A percentile compares a stretch with the other conserved stretches of the same genome.
Evolutionary conservation across 2,888 invertebrate genomes (phyloP).

Genomic region (Habrosyne pyritoides): DNA sequence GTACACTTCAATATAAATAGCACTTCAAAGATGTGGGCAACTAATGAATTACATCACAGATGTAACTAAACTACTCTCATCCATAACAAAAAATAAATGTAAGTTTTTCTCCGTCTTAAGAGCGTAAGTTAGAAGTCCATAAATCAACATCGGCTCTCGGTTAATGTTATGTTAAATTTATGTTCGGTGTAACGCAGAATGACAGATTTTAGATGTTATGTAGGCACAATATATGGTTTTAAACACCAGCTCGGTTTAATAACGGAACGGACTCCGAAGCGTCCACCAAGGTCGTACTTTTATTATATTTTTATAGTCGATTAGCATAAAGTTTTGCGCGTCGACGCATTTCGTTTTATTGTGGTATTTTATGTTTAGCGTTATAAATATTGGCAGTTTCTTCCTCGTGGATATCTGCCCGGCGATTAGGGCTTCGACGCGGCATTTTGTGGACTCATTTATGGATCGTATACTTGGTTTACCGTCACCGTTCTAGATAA

Average conservation of each 20-base stretch:
- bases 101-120: slow-evolving; percentile 1
- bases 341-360: slow-evolving; percentile 66
- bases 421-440: slow-evolving; percentile 57
- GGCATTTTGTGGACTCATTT: slow-evolving; percentile 66
- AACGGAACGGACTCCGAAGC: slow-evolving; percentile 38
- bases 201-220: slow-evolving; percentile 22
- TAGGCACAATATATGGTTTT: slow-evolving; percentile 28
- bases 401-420: slow-evolving; percentile 55
- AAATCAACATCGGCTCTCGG: slow-evolving; percentile 28
- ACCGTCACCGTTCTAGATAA: slow-evolving; percentile 68
- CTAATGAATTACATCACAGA: not conserved
- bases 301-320: slow-evolving; percentile 65
- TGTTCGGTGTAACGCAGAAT: slow-evolving; percentile 14
- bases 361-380: slow-evolving; percentile 60
- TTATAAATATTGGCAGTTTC: slow-evolving; percentile 65
- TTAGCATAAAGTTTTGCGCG: slow-evolving; percentile 64
- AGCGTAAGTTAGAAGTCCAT: slow-evolving; percentile 22
- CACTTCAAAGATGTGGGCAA: not conserved
- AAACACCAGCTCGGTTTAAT: slow-evolving; percentile 31
- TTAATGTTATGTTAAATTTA: slow-evolving; percentile 15
- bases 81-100: not conserved
- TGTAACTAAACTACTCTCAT: not conserved
- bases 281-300: slow-evolving; percentile 51
- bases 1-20: not conserved
- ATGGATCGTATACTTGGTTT: slow-evolving; percentile 73